Evolutionary conservation across 2,113 vertebrate genomes (phyloP), one percentile per base, ranked within the genome.

Genomic region (Eleginops maclovinus): DNA sequence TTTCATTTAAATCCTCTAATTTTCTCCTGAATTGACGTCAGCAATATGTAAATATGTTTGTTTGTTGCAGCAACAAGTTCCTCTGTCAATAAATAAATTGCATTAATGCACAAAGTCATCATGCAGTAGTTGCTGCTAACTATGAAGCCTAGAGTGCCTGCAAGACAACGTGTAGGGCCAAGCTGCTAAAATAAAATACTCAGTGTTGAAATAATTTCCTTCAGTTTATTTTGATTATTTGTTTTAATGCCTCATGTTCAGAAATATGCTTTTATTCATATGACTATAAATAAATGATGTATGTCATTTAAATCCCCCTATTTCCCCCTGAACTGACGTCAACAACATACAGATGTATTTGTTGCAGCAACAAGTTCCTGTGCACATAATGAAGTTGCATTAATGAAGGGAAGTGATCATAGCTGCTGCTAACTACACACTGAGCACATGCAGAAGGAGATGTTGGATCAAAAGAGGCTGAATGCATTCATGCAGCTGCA

Each of bases 401-500:
- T n/a, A n/a, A 72, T 44, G 79, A 81, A 63, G 62, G 31, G 54
- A 67, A 89, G 85, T 81, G 69, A 83, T 88, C 84, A 69, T 10
- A 28, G 77, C 84, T 74, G 56, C 4, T 17, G 69, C 60, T 61
- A 70, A 84, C 69, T 78, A 82, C 68, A 77, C 43, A 68, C 15
- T 44, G 60, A 77, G 77, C 94, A 97, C 97, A 97, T 96, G 96
- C 31, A 95, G 95, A 94, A 95, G 94, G 95, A 95, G 95, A 95
- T 95, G 91, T 89, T 50, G 93, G 95, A 97, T 98, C 96, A 98
- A 98, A 99, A 96, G 95, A 91, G 81, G 90, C 92, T 94, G 95
- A 96, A 95, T 94, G 96, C 95, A 96, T 96, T 96, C 95, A 95
- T 91, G 96, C 96, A 97, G 96, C 95, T 96, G 96, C 95, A 96